A percentile compares a stretch with the other conserved stretches of the same genome.
Evolutionary conservation across 2,797 vertebrate genomes (phyloP).

Genomic region (Saxicola maurus): DNA sequence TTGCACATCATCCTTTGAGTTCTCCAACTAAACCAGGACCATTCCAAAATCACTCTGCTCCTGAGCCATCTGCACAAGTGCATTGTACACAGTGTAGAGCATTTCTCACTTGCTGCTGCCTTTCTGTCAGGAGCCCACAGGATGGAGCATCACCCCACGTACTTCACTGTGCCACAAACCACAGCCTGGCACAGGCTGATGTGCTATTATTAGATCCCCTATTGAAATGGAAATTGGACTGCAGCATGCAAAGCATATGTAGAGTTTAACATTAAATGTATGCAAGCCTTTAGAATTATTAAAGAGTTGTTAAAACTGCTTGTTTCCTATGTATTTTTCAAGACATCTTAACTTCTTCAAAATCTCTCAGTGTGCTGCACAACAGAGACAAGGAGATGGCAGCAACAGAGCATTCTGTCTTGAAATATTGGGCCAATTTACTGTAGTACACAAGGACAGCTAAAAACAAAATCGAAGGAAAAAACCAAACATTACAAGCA

Average conservation of each 20-base stretch:
- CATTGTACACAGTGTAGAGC: fast-evolving
- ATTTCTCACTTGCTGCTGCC: not conserved
- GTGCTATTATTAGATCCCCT: not conserved
- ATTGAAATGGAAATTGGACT: not conserved
- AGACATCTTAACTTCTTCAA: not conserved
- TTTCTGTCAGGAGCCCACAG: not conserved
- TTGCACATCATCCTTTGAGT: not conserved
- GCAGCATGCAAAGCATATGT: not conserved
- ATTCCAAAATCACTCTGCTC: not conserved
- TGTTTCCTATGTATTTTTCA: not conserved
- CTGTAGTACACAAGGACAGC: not conserved
- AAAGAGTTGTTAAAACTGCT: not conserved
- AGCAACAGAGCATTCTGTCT: not conserved
- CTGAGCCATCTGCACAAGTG: not conserved
- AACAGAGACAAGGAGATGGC: not conserved
- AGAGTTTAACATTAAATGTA: not conserved
- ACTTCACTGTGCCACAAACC: not conserved
- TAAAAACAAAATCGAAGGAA: not conserved
- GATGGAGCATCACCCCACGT: not conserved
- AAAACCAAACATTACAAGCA: not conserved
- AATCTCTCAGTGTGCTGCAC: not conserved
- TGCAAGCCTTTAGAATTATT: not conserved
- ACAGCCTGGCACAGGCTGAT: not conserved
- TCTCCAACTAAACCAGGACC: not conserved
- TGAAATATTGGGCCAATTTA: not conserved